A percentile compares a stretch with the other conserved stretches of the same genome.
Conservation (phyloP, 2,113 vertebrate genomes). For the Rana temporaria region DNA sequence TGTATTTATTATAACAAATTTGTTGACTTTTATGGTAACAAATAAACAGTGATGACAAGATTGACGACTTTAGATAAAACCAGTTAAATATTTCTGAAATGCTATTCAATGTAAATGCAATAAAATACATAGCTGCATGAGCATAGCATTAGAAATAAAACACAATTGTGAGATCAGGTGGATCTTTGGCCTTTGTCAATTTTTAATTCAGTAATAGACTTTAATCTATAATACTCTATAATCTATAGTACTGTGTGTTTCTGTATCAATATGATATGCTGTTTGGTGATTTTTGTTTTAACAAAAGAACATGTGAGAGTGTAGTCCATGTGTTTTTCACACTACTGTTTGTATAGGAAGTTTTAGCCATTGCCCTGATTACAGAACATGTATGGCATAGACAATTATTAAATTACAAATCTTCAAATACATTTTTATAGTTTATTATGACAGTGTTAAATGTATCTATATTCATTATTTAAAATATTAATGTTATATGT, state of each 20-base stretch:
- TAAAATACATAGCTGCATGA: slow-evolving; percentile 80
- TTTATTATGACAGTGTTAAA: too few relatives aligned
- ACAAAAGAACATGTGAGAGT: not conserved
- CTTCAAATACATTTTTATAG: too few relatives aligned
- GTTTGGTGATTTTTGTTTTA: not conserved
- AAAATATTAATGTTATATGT: too few relatives aligned
- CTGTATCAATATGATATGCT: not conserved
- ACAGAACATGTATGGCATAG: not conserved
- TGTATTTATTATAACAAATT: slow-evolving; percentile 14
- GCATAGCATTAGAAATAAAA: slow-evolving; percentile 73
- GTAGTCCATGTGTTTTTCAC: not conserved
- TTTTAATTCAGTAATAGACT: slow-evolving; percentile 67
- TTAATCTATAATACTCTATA: slow-evolving; percentile 70
- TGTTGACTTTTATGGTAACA: slow-evolving; percentile 58
- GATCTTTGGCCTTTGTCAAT: slow-evolving; percentile 72
- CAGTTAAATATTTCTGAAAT: slow-evolving; percentile 60
- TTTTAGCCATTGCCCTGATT: not conserved
- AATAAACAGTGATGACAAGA: slow-evolving; percentile 66
- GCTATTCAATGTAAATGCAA: slow-evolving; percentile 73
- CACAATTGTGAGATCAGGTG: slow-evolving; percentile 64
- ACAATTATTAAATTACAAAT: not conserved
- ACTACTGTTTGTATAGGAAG: not conserved
- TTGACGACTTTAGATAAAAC: slow-evolving; percentile 60
- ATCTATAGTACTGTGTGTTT: too few relatives aligned
- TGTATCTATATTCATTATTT: too few relatives aligned